A percentile compares a stretch with the other conserved stretches of the same genome.
phyloP scores from a whole-genome alignment of 37 sponge, comb jelly and placozoan species.

The Agelas oroides region DNA sequence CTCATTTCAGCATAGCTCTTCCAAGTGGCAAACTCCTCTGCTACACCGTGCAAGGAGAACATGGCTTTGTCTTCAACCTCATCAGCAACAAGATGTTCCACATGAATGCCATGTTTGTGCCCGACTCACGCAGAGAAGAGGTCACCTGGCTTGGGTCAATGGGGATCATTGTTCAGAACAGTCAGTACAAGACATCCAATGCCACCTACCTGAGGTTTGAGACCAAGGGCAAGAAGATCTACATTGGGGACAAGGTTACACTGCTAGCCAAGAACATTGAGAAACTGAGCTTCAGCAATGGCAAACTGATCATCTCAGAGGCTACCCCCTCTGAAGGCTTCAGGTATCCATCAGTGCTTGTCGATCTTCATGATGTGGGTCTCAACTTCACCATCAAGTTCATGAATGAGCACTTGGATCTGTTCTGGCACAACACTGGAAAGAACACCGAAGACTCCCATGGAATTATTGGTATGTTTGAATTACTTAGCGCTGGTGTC shows the following conservation, averaged over 20 bases:
- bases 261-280: constrained; percentile 31
- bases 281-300: constrained; percentile 19
- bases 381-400: constrained; percentile 44
- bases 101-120: constrained; percentile 53
- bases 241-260: constrained; percentile 27
- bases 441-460: not conserved
- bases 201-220: constrained; percentile 31
- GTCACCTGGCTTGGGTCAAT: constrained; percentile 50
- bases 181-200: constrained; percentile 16
- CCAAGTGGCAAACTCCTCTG: constrained; percentile 32
- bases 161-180: constrained; percentile 38
- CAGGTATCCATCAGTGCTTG: constrained; percentile 21
- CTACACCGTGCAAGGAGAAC: constrained; percentile 54
- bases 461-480: not conserved
- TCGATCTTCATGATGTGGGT: constrained; percentile 29
- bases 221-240: constrained; percentile 6
- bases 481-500: too few relatives aligned
- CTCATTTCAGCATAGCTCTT: not conserved
- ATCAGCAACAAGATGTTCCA: constrained; percentile 25
- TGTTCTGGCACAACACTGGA: constrained; percentile 2
- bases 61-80: constrained; percentile 43
- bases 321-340: constrained; percentile 22
- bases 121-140: constrained; percentile 31
- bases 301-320: constrained; percentile 39
- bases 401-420: constrained; percentile 34